Conservation (phyloP, 1,140 invertebrate species). For the Panagrolaimus sp. region DNA sequence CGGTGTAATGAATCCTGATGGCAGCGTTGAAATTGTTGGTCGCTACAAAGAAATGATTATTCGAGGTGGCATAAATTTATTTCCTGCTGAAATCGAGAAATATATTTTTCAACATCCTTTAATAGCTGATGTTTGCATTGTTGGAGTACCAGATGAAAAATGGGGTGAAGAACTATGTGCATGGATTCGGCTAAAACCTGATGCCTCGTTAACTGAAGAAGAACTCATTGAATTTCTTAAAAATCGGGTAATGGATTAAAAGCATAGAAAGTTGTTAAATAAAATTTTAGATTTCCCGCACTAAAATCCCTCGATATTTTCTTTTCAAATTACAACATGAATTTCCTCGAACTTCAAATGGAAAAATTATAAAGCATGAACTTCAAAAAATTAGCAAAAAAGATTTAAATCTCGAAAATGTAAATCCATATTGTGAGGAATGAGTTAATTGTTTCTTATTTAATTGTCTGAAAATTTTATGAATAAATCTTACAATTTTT, state of each 20-base stretch:
- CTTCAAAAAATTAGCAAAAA: background rate
- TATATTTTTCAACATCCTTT: slow-evolving; percentile 70
- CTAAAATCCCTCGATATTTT: slow-evolving; percentile 1
- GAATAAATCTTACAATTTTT: too few relatives aligned
- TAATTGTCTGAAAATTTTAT: too few relatives aligned
- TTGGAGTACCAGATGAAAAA: slow-evolving; percentile 72
- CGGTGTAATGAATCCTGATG: slow-evolving; percentile 69
- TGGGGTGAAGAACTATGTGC: slow-evolving; percentile 76
- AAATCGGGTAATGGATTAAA: too few relatives aligned
- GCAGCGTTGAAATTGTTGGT: slow-evolving; percentile 72
- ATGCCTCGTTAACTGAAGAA: too few relatives aligned
- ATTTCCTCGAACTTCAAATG: background rate
- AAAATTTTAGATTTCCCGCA: background rate
- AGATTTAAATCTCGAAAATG: background rate
- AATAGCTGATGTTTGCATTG: slow-evolving; percentile 61
- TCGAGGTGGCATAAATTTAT: slow-evolving; percentile 80
- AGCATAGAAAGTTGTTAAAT: background rate
- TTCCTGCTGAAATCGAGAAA: slow-evolving; percentile 76
- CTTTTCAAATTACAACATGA: background rate
- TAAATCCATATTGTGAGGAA: too few relatives aligned
- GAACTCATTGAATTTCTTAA: too few relatives aligned
- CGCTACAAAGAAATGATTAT: slow-evolving; percentile 80
- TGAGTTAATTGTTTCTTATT: too few relatives aligned
- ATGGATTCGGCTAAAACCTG: slow-evolving; percentile 64
- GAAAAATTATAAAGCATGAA: slow-evolving; percentile 6